Conservation (phyloP, 2,888 invertebrate species). For the Brachylomia viminalis region DNA sequence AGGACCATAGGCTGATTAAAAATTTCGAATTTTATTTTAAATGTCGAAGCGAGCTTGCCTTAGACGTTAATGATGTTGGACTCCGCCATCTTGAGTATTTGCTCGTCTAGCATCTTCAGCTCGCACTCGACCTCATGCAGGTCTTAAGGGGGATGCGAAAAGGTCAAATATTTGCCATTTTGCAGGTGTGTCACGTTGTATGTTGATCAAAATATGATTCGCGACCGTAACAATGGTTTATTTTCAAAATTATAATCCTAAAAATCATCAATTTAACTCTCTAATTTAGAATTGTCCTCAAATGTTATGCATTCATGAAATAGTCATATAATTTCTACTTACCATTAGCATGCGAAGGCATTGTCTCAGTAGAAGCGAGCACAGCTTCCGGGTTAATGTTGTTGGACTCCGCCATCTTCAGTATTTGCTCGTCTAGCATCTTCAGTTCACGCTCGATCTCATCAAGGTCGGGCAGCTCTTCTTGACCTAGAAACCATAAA, state of each 20-base stretch:
- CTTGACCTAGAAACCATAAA: slow-evolving; percentile 72
- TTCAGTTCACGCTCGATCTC: slow-evolving; percentile 86
- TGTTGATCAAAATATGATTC: too few species aligned
- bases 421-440: slow-evolving; percentile 87
- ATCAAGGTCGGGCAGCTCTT: slow-evolving; percentile 84
- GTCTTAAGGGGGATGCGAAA: slow-evolving; percentile 63
- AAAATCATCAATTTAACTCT: too few species aligned
- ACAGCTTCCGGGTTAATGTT: slow-evolving; percentile 83
- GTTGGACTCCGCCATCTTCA: slow-evolving; percentile 84
- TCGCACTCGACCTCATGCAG: slow-evolving; percentile 87
- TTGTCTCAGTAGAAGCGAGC: slow-evolving; percentile 81
- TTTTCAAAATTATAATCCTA: too few species aligned
- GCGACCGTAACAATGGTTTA: too few species aligned
- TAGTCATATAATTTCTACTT: slow-evolving; percentile 30
- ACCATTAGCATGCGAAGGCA: slow-evolving; percentile 60
- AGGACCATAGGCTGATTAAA: too few species aligned
- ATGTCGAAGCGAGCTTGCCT: slow-evolving; percentile 81
- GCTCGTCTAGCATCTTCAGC: slow-evolving; percentile 85
- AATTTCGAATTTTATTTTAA: too few species aligned
- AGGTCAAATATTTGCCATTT: too few species aligned
- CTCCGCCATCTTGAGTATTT: slow-evolving; percentile 85
- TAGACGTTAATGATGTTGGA: slow-evolving; percentile 83
- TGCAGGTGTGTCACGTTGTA: too few species aligned
- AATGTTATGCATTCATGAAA: too few species aligned
- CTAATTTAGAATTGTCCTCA: too few species aligned